Evolutionary conservation across 2,113 vertebrate species (phyloP).

Genomic region (Microcebus jonahi): DNA sequence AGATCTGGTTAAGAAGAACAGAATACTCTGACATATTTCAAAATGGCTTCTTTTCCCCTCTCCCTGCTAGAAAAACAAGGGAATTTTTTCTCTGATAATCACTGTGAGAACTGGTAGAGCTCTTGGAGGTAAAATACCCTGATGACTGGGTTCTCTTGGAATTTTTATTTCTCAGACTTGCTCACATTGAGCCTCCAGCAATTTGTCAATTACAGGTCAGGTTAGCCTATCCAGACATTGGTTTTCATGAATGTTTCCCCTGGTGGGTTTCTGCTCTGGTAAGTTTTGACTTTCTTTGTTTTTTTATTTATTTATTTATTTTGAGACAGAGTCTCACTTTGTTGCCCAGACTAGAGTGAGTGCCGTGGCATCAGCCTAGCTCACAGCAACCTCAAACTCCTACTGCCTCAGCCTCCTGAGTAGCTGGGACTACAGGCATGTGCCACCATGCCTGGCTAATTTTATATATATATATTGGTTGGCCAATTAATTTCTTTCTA

Average conservation of each 20-base stretch:
- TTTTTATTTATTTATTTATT: no score
- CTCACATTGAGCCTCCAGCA: background rate
- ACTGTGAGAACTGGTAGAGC: background rate
- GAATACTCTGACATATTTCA: background rate
- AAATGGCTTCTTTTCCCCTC: background rate
- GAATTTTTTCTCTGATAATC: background rate
- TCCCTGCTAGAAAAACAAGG: background rate
- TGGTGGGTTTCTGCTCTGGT: background rate
- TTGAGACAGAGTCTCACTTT: no score
- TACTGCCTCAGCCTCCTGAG: no score
- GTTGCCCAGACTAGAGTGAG: no score
- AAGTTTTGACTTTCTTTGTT: background rate
- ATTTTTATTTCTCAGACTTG: background rate
- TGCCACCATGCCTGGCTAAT: no score
- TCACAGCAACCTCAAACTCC: no score
- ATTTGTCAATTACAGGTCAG: background rate
- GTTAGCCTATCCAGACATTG: background rate
- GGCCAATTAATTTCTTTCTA: no score
- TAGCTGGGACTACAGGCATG: no score
- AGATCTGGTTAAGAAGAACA: background rate
- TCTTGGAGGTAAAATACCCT: background rate
- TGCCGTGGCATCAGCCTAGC: no score
- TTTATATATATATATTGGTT: no score
- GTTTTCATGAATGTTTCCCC: background rate
- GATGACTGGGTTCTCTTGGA: background rate